These are phyloP conservation scores for Hipposideros armiger DNA, from an alignment of 2,113 vertebrate genomes.

Conservation along the genomic window DNA sequence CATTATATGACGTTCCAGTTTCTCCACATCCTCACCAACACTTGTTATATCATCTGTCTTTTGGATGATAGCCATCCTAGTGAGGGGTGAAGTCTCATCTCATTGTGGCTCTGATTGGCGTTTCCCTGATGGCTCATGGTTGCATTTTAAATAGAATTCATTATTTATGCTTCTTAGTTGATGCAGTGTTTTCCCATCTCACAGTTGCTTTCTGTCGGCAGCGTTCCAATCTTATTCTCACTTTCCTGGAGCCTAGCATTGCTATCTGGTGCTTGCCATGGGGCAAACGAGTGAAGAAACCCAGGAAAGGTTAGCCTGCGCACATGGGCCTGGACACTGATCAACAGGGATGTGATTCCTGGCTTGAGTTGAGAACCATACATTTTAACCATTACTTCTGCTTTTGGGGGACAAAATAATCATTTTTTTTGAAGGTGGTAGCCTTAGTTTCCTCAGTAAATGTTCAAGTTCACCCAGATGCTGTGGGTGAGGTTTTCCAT, in stretches of 20 bases:
- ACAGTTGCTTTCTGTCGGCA: background rate
- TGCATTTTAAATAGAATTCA: background rate
- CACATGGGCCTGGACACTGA: accelerated
- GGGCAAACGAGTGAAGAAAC: no score
- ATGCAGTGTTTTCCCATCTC: background rate
- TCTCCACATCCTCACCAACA: background rate
- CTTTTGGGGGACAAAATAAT: background rate
- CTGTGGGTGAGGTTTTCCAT: background rate
- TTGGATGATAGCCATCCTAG: background rate
- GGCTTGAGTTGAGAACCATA: background rate
- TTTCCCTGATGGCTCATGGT: background rate
- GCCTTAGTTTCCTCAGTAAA: background rate
- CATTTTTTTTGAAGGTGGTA: background rate
- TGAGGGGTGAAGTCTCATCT: background rate
- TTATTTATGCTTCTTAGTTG: background rate
- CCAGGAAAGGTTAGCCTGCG: background rate
- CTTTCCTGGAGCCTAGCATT: background rate
- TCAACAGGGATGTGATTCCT: background rate
- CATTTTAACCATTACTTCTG: background rate
- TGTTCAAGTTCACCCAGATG: background rate
- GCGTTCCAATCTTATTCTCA: no score
- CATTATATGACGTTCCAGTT: background rate
- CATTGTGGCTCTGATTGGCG: background rate
- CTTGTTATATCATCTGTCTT: background rate
- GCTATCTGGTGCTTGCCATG: background rate